Percentiles rank a stretch among this genome's conserved stretches.
phyloP scores from a whole-genome alignment of 2,113 vertebrate species.

The Chloropsis hardwickii region DNA sequence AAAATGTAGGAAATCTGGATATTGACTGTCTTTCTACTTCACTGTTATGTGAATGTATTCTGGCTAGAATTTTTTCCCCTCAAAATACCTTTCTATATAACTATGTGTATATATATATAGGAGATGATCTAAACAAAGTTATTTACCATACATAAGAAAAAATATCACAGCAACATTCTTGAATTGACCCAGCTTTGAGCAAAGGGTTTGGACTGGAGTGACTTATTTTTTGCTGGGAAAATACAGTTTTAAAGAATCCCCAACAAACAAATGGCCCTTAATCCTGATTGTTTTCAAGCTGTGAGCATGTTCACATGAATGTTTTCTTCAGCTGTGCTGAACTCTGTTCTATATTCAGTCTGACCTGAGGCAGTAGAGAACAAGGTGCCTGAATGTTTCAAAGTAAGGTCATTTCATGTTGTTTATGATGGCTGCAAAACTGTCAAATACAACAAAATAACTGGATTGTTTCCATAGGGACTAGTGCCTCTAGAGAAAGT shows the following conservation, averaged over 20 bases:
- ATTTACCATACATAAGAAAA: background rate
- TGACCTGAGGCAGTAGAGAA: background rate
- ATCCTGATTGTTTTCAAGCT: background rate
- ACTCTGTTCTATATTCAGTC: background rate
- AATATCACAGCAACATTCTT: background rate
- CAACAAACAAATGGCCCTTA: background rate
- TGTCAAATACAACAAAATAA: background rate
- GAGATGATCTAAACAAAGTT: background rate
- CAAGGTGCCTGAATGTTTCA: background rate
- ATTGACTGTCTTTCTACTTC: background rate
- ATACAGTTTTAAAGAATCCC: background rate
- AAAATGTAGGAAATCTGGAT: background rate
- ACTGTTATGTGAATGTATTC: background rate
- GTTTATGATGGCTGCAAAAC: background rate
- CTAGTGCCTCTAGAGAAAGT: background rate
- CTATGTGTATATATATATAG: background rate
- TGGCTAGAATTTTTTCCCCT: background rate
- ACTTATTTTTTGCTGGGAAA: background rate
- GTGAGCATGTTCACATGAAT: background rate
- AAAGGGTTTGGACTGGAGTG: fast-evolving
- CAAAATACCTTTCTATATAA: background rate
- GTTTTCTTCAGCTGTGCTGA: background rate
- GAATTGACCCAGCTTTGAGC: background rate
- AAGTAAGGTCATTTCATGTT: background rate
- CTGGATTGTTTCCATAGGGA: background rate